These are phyloP conservation scores for Heliconius hermathena DNA, from an alignment of 1,140 invertebrate genomes.

Conservation along the genomic window DNA sequence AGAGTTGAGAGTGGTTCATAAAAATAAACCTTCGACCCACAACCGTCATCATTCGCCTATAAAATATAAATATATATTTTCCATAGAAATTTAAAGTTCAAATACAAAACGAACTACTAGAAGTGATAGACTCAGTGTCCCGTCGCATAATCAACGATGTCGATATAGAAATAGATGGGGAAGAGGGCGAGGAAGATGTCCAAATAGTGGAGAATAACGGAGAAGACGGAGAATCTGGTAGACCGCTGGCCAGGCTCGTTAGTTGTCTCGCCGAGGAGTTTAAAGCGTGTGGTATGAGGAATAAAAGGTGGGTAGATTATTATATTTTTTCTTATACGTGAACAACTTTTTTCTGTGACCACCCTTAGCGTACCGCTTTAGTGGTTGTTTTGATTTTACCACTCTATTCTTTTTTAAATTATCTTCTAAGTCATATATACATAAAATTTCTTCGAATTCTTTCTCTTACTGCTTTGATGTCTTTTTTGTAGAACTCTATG, in stretches of 20 bases:
- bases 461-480: no score
- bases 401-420: no score
- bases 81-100: slow-evolving; percentile 88
- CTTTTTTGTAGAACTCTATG: no score
- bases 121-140: slow-evolving; percentile 89
- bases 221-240: slow-evolving; percentile 48
- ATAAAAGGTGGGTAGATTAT: slow-evolving; percentile 51
- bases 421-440: no score
- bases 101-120: slow-evolving; percentile 90
- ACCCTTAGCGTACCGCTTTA: no score
- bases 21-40: no score
- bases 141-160: slow-evolving; percentile 86
- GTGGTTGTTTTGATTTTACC: no score
- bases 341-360: no score
- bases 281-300: slow-evolving; percentile 56
- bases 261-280: slow-evolving; percentile 62
- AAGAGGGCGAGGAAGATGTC: slow-evolving; percentile 52
- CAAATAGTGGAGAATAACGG: slow-evolving; percentile 41
- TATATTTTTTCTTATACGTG: no score
- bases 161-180: slow-evolving; percentile 51
- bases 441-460: no score
- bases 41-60: no score
- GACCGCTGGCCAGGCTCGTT: slow-evolving; percentile 61
- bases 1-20: no score
- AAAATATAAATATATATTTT: background rate